Evolutionary conservation across 2,888 invertebrate species (phyloP).

Genomic region (Epiblema foenella): DNA sequence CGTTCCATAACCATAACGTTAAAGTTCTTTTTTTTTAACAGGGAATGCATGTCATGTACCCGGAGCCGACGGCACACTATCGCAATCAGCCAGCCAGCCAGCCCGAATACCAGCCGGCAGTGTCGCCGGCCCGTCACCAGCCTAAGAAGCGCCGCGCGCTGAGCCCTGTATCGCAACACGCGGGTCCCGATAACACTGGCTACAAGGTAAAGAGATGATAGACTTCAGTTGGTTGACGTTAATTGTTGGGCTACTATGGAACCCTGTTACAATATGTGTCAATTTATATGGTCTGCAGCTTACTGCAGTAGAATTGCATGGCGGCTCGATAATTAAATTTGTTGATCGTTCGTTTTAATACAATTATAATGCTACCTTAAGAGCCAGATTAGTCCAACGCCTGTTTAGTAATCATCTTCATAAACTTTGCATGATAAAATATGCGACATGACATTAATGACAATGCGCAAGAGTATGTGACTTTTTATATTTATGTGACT

Average conservation of each 20-base stretch:
- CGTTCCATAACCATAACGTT: too few relatives aligned
- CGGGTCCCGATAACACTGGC: constrained; percentile 65
- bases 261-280: neutral
- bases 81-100: constrained; percentile 76
- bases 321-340: neutral
- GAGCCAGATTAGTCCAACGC: too few relatives aligned
- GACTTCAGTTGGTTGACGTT: neutral
- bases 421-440: too few relatives aligned
- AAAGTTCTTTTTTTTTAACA: constrained; percentile 58
- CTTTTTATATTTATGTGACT: too few relatives aligned
- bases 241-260: neutral
- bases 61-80: constrained; percentile 81
- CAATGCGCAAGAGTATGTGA: too few relatives aligned
- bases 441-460: too few relatives aligned
- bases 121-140: constrained; percentile 73
- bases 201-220: constrained; percentile 67
- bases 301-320: neutral
- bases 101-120: constrained; percentile 71
- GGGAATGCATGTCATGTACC: constrained; percentile 96
- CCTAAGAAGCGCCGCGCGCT: constrained; percentile 78
- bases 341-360: too few relatives aligned
- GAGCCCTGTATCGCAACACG: constrained; percentile 64
- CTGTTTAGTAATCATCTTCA: too few relatives aligned
- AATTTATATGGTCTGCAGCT: too few relatives aligned
- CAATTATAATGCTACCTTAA: too few relatives aligned